Evolutionary conservation across 1,140 invertebrate genomes (phyloP).

Genomic region (Temnothorax longispinosus): DNA sequence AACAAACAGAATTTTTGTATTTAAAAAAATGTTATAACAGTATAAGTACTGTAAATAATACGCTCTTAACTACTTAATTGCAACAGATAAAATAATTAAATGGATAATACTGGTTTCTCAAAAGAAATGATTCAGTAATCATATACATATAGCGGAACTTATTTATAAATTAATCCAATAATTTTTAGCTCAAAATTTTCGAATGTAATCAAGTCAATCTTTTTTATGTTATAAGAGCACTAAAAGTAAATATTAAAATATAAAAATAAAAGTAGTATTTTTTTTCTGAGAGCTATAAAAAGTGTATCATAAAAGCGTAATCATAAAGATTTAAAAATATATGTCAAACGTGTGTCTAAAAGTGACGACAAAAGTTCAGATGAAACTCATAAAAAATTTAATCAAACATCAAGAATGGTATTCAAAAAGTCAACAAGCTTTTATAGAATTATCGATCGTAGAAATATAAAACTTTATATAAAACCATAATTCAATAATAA

Average conservation of each 20-base stretch:
- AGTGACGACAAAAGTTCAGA: not conserved
- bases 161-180: too few relatives aligned
- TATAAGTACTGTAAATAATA: too few relatives aligned
- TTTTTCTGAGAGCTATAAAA: not conserved
- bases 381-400: not conserved
- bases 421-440: not conserved
- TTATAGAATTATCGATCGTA: not conserved
- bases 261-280: not conserved
- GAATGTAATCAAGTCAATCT: not conserved
- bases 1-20: too few relatives aligned
- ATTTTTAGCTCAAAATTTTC: too few relatives aligned
- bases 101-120: too few relatives aligned
- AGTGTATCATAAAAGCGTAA: not conserved
- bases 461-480: not conserved
- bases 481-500: not conserved
- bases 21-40: too few relatives aligned
- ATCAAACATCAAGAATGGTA: not conserved
- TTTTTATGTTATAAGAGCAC: not conserved
- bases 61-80: too few relatives aligned
- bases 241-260: not conserved
- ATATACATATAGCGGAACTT: too few relatives aligned
- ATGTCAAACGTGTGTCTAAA: not conserved
- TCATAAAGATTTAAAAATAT: conserved; percentile 18
- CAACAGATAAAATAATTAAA: too few relatives aligned
- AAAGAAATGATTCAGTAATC: too few relatives aligned